These are phyloP conservation scores for Serripes groenlandicus DNA, from an alignment of 2,888 invertebrate genomes.

Conservation along the genomic window DNA sequence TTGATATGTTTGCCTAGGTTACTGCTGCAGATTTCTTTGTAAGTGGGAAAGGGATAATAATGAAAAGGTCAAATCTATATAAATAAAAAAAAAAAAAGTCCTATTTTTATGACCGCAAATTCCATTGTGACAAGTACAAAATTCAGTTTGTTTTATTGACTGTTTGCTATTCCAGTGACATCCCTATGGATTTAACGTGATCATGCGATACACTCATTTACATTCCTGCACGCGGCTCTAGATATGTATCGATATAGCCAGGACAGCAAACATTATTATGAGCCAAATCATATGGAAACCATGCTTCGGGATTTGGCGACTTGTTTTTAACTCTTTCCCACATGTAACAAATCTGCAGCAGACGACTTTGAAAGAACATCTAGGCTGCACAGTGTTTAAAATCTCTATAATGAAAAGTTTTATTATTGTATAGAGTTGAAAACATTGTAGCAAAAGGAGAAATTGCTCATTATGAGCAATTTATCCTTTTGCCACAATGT, in stretches of 20 bases:
- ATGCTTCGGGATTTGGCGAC: too few species aligned
- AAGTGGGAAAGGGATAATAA: background rate
- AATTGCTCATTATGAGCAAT: background rate
- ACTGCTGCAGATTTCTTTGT: background rate
- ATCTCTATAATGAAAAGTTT: too few species aligned
- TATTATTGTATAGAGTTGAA: constrained; percentile 1
- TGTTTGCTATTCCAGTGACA: background rate
- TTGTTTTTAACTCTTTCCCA: too few species aligned
- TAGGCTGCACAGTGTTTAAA: too few species aligned
- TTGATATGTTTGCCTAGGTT: background rate
- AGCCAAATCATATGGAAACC: too few species aligned
- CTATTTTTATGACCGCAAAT: background rate
- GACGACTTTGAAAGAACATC: too few species aligned
- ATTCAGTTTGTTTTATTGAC: background rate
- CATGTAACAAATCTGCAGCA: too few species aligned
- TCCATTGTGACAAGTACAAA: background rate
- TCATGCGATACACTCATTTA: constrained; percentile 19
- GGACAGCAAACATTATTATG: background rate
- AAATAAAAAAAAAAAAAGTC: background rate
- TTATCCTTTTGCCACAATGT: background rate
- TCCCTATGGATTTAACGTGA: background rate
- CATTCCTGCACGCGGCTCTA: background rate
- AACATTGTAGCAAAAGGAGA: constrained; percentile 2
- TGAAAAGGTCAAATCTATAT: background rate
- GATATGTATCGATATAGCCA: background rate